Conservation (phyloP, 2,797 vertebrate species). For the Podargus strigoides region DNA sequence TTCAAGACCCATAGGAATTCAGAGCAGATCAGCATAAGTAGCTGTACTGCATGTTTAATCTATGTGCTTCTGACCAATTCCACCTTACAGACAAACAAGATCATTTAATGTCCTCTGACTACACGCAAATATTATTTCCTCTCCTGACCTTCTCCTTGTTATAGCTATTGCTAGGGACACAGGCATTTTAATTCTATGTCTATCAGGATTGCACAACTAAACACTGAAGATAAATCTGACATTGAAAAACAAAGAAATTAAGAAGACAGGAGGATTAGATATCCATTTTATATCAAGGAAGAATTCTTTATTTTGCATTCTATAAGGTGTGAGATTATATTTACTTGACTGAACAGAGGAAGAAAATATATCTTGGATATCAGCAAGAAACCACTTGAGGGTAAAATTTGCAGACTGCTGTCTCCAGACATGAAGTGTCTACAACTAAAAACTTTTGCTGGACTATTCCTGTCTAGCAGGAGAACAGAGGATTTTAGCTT, state of each 20-base stretch:
- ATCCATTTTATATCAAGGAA: background rate
- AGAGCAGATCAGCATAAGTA: background rate
- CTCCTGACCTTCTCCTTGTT: background rate
- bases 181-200: background rate
- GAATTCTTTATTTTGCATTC: background rate
- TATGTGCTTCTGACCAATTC: background rate
- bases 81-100: background rate
- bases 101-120: background rate
- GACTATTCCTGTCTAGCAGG: background rate
- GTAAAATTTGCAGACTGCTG: background rate
- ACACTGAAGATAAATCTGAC: background rate
- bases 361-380: background rate
- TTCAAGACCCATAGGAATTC: background rate
- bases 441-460: background rate
- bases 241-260: background rate
- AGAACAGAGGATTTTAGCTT: background rate
- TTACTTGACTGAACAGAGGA: background rate
- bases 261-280: background rate
- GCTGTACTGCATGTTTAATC: background rate
- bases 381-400: background rate
- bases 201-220: background rate
- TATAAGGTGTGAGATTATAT: background rate
- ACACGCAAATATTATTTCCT: rapidly evolving
- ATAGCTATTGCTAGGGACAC: background rate
- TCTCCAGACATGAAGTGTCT: background rate